Evolutionary conservation across 2,888 invertebrate species (phyloP).

Genomic region (Temnothorax unifasciatus): DNA sequence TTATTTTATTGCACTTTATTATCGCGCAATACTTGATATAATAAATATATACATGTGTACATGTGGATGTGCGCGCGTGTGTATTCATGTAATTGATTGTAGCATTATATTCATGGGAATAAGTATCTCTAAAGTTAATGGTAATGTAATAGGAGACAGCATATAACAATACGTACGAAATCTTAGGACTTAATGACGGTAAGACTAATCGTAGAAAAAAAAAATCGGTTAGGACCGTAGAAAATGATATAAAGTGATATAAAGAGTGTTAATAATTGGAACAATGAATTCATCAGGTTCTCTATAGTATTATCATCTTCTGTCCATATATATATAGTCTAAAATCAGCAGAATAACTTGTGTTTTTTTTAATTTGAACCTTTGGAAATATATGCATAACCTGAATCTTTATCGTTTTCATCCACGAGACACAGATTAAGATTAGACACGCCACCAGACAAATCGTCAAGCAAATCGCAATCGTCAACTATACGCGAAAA

Average conservation of each 20-base stretch:
- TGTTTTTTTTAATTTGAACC: no score
- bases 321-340: no score
- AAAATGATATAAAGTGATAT: no score
- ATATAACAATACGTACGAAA: background rate
- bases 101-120: background rate
- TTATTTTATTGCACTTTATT: constrained; percentile 16
- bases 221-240: background rate
- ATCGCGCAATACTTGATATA: background rate
- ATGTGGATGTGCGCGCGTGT: background rate
- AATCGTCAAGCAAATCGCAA: constrained; percentile 68
- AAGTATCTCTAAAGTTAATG: background rate
- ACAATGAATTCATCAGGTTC: background rate
- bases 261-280: background rate
- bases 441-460: constrained; percentile 50
- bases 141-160: background rate
- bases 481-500: constrained; percentile 80
- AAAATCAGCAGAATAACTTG: background rate
- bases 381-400: no score
- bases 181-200: background rate
- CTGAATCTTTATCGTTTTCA: background rate
- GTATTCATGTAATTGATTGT: background rate
- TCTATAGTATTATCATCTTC: background rate
- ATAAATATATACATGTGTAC: no score
- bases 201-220: background rate
- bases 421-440: background rate